Evolutionary conservation across 2,113 vertebrate species (phyloP), one percentile per base, ranked within the genome.

Genomic region (Scophthalmus maximus): DNA sequence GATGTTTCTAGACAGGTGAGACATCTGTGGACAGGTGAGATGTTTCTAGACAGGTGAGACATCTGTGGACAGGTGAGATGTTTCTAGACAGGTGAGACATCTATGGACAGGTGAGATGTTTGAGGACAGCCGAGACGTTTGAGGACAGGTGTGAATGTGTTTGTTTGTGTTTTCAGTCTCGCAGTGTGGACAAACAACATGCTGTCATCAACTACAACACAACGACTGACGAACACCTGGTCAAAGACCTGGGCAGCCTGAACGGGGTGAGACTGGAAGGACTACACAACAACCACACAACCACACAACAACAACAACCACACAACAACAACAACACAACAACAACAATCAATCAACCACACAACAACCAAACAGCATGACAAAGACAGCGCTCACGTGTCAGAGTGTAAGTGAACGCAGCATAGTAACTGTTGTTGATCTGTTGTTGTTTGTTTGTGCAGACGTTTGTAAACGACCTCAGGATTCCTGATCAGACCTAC

Each of bases 401-500:
- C n/a, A n/a, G n/a, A n/a, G n/a, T n/a, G n/a, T n/a, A n/a, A n/a
- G n/a, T n/a, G n/a, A n/a, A n/a, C n/a, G n/a, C n/a, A n/a, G n/a
- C n/a, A n/a, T n/a, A 53, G 2, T 56, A 2, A 34, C 14, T 57
- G 8, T n/a, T 40, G 11, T 52, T 2, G 15, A 30, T 49, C n/a
- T 44, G 34, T 36, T 30, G 52, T 55, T 55, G 17, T 50, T 44
- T 68, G 58, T 79, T 49, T 17, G 29, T 62, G 6, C 92, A 99
- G 98, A 99, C 98, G 0, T 99, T 99, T 44, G 97, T 99, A 79
- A 99, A 99, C 9, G 97, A 99, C 0, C 90, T 96, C 80, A 95
- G 96, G 86, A 97, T 99, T 86, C 98, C 98, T 7, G 98, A 99
- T 87, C 98, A 99, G 93, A 98, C 96, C 46, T 99, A 99, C 82